Percentiles rank a stretch among this genome's conserved stretches.
phyloP scores from a whole-genome alignment of 1,140 invertebrate species.

The Stegodyphus mimosarum region DNA sequence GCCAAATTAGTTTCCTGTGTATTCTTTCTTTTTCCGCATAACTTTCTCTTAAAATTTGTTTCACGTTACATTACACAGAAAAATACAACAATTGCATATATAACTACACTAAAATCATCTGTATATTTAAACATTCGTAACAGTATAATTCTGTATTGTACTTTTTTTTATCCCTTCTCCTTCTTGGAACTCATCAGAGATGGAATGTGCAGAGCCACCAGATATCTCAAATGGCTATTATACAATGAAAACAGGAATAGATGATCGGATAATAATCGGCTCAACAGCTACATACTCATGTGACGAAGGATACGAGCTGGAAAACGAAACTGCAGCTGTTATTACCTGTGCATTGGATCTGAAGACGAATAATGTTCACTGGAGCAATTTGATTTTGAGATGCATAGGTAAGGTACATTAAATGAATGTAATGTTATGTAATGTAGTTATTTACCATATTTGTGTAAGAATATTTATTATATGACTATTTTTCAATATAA shows the following conservation, averaged over 20 bases:
- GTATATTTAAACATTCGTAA: too few species aligned
- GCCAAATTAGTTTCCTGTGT: too few species aligned
- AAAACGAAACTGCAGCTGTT: not conserved
- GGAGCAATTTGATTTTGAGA: not conserved
- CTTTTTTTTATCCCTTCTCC: too few species aligned
- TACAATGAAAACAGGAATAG: not conserved
- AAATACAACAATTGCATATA: too few species aligned
- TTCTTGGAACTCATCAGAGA: conserved; percentile 1
- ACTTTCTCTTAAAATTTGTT: too few species aligned
- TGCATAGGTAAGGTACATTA: conserved; percentile 13
- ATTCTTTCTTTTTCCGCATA: too few species aligned
- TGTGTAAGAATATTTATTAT: not conserved
- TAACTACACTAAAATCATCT: too few species aligned
- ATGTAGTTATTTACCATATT: not conserved
- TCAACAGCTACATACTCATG: conserved; percentile 12
- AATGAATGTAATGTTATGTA: not conserved
- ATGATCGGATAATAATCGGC: not conserved
- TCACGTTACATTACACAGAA: too few species aligned
- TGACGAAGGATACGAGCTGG: conserved; percentile 21
- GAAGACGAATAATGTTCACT: not conserved
- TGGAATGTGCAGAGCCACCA: conserved; percentile 25
- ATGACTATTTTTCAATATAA: too few species aligned
- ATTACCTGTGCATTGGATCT: not conserved
- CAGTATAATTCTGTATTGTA: too few species aligned
- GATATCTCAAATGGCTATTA: not conserved